Base-by-base conservation (phyloP, 2,113 vertebrate species). In the Xiphorhynchus elegans region DNA sequence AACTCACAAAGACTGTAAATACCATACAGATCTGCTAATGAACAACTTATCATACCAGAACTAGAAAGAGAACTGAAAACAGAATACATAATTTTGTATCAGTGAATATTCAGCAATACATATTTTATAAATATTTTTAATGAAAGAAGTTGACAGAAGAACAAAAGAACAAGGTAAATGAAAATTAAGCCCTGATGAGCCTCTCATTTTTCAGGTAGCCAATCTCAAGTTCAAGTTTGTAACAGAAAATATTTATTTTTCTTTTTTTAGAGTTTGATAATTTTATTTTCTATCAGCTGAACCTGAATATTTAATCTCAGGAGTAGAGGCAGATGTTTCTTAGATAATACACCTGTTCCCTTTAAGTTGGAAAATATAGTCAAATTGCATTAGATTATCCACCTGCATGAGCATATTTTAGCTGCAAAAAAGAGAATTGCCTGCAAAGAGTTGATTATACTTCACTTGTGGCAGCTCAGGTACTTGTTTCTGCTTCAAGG, bases 241-340 rank as follows among this genome's bases (percentile, higher is more conserved):
- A 53, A 90, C 24, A 67, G 58, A 92, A 97, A 91, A 79, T 50
- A 33, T 58, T 86, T 37, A 37, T 37, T 37, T 37, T 37, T 37
- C n/a, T 95, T 19, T 52, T 76, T 95, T 95, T 50, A 78, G 84
- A 95, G 87, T 77, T 91, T 96, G 67, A 89, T 75, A 47, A 78
- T 93, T 96, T 90, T 89, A 52, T 96, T 85, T 94, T 93, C 85
- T 85, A 60, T 89, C 83, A 91, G 80, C 59, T 96, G 92, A 95
- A 90, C 60, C 69, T 88, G 93, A 92, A 39, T 90, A 95, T 92
- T 96, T 85, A 78, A 78, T 96, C 89, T 97, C 88, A 92, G 83
- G 89, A 95, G 94, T 31, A 96, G 94, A 95, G 90, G 82, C 97
- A 97, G 96, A 96, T 98, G 96, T 97, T 96, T 97, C 95, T 98